Percentiles rank a stretch among this genome's conserved stretches.
phyloP scores from a whole-genome alignment of 2,797 vertebrate genomes.

The Amblyraja radiata region DNA sequence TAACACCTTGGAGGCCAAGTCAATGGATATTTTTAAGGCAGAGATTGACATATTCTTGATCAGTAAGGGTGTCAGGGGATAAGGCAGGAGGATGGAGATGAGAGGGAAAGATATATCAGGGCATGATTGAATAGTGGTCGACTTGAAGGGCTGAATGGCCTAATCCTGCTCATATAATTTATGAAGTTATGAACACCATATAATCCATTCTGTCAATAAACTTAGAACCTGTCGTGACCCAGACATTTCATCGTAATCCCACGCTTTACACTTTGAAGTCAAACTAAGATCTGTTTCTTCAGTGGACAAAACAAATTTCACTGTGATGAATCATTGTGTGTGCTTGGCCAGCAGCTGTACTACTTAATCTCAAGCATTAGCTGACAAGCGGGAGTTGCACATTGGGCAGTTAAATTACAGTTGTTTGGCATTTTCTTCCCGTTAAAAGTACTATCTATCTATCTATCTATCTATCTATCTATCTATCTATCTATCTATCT shows the following conservation, averaged over 20 bases:
- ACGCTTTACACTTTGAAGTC: not conserved
- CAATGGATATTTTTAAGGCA: too few species aligned
- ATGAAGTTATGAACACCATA: not conserved
- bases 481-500: too few species aligned
- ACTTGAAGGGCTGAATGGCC: too few species aligned
- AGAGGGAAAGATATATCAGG: too few species aligned
- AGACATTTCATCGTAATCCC: not conserved
- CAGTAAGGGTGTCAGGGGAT: too few species aligned
- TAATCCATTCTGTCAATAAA: not conserved
- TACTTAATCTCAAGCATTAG: not conserved
- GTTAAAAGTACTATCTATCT: not conserved
- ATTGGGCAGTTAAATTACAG: not conserved
- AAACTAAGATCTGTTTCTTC: not conserved
- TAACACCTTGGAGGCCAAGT: too few species aligned
- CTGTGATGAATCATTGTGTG: not conserved
- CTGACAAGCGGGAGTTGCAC: not conserved
- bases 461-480: too few species aligned
- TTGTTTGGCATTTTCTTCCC: not conserved
- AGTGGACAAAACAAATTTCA: not conserved
- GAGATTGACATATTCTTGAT: too few species aligned
- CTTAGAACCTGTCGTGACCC: not conserved
- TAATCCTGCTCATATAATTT: too few species aligned
- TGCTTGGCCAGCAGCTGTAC: not conserved
- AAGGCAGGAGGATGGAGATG: too few species aligned
- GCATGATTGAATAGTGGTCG: too few species aligned